phyloP scores from a whole-genome alignment of 1,140 invertebrate genomes.

The Leucophenga varia region DNA sequence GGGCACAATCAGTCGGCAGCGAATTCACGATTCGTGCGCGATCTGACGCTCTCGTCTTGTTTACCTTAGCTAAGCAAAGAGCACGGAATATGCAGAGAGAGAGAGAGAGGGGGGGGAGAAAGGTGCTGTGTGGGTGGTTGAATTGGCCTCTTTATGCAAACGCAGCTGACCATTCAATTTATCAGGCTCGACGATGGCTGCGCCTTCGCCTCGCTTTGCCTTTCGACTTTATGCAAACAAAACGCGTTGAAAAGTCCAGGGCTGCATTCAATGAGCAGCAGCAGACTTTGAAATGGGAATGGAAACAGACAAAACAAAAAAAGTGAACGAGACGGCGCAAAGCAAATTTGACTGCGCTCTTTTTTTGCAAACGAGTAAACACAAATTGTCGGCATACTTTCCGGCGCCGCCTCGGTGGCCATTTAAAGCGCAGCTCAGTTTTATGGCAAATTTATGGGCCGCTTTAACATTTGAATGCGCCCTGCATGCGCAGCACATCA shows the following conservation, averaged over 20 bases:
- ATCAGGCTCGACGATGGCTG: slow-evolving; percentile 34
- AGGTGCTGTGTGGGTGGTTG: slow-evolving; percentile 3
- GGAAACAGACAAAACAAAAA: too few relatives aligned
- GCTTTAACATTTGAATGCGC: slow-evolving; percentile 28
- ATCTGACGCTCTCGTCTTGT: slow-evolving; percentile 19
- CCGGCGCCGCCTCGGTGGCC: slow-evolving; percentile 6
- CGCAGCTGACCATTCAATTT: slow-evolving; percentile 49
- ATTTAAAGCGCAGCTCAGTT: slow-evolving; percentile 20
- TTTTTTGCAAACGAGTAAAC: slow-evolving; percentile 22
- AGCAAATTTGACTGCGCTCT: slow-evolving; percentile 32
- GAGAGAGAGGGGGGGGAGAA: background rate
- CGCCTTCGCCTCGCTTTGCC: too few relatives aligned
- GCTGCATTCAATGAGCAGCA: slow-evolving; percentile 33
- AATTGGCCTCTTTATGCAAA: slow-evolving; percentile 35
- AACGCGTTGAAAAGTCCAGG: slow-evolving; percentile 26
- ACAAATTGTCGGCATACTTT: slow-evolving; percentile 32
- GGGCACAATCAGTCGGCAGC: slow-evolving; percentile 7
- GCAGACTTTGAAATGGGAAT: too few relatives aligned
- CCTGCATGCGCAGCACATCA: background rate
- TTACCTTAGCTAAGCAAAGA: slow-evolving; percentile 27
- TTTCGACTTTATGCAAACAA: slow-evolving; percentile 43
- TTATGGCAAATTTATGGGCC: slow-evolving; percentile 23
- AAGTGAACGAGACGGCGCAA: too few relatives aligned
- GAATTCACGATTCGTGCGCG: slow-evolving; percentile 1
- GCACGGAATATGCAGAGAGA: too few relatives aligned